Conservation (phyloP, 2,797 vertebrate species). For the Bryconaethiops microstoma region DNA sequence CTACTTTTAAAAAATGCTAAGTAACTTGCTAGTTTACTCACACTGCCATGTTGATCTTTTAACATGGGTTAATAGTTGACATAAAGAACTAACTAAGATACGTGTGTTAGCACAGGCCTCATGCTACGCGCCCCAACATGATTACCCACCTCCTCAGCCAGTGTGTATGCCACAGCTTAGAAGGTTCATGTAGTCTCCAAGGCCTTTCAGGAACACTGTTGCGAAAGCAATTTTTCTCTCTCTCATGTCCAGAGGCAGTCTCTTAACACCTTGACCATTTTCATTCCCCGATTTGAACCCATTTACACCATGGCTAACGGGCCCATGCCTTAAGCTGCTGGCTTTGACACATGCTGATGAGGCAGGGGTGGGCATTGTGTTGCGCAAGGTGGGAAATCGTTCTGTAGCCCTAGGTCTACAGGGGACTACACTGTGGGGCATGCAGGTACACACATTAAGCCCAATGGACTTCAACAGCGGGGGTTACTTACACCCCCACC, state of each 20-base stretch:
- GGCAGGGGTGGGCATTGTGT: slow-evolving; percentile 44
- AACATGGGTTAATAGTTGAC: not conserved
- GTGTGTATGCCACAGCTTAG: not conserved
- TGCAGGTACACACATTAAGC: slow-evolving; percentile 51
- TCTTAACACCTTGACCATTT: slow-evolving; percentile 52
- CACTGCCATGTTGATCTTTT: not conserved
- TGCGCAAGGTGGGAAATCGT: slow-evolving; percentile 44
- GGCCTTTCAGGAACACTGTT: slow-evolving; percentile 7
- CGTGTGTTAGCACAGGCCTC: not conserved
- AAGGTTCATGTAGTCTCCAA: not conserved
- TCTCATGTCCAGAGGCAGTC: slow-evolving; percentile 29
- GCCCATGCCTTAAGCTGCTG: slow-evolving; percentile 46
- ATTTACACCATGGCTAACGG: slow-evolving; percentile 49
- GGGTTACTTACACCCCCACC: slow-evolving; percentile 46
- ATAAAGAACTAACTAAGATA: not conserved
- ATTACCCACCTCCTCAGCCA: not conserved
- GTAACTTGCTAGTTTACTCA: too few relatives aligned
- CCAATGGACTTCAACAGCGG: slow-evolving; percentile 40
- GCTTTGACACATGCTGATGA: slow-evolving; percentile 57
- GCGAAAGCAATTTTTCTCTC: slow-evolving; percentile 30
- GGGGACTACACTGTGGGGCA: slow-evolving; percentile 39
- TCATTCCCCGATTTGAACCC: slow-evolving; percentile 51
- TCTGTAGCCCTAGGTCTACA: slow-evolving; percentile 35
- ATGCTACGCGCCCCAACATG: not conserved
- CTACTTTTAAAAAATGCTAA: too few relatives aligned